Evolutionary conservation across 1,140 invertebrate genomes (phyloP).

Genomic region (Calliphora vicina): DNA sequence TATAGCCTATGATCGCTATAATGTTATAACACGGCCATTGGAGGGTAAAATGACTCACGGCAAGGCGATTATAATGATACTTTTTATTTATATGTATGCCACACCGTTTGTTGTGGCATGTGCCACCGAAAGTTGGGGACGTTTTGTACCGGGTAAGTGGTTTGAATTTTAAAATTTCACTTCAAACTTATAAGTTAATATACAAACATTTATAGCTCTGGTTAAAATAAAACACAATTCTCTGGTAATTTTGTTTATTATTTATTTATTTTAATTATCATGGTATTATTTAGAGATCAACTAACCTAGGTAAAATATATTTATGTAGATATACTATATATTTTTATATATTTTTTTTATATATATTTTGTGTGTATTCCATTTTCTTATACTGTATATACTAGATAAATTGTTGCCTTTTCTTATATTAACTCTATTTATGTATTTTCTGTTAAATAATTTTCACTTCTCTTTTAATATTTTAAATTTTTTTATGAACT

Average conservation of each 20-base stretch:
- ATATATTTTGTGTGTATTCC: not conserved
- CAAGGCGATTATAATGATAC: constrained; percentile 78
- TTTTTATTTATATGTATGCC: constrained; percentile 78
- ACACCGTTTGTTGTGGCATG: constrained; percentile 83
- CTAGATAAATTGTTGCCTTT: no score
- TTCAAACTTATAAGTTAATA: no score
- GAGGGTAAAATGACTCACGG: constrained; percentile 80
- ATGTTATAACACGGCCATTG: constrained; percentile 83
- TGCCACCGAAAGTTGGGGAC: constrained; percentile 79
- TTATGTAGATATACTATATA: no score
- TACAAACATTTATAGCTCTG: no score
- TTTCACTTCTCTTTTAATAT: no score
- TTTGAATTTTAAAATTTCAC: not conserved
- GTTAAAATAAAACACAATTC: not conserved
- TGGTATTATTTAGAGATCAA: constrained; percentile 40
- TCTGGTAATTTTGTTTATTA: not conserved
- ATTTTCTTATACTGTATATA: not conserved
- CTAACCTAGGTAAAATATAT: constrained; percentile 38
- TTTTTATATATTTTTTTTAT: not conserved
- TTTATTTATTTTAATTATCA: constrained; percentile 31
- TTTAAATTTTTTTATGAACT: no score
- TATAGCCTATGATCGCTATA: constrained; percentile 66
- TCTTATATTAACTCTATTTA: no score
- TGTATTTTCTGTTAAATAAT: no score
- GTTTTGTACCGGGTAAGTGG: constrained; percentile 75